Conservation (phyloP, 2,113 vertebrate species). For the Hippocampus zosterae region DNA sequence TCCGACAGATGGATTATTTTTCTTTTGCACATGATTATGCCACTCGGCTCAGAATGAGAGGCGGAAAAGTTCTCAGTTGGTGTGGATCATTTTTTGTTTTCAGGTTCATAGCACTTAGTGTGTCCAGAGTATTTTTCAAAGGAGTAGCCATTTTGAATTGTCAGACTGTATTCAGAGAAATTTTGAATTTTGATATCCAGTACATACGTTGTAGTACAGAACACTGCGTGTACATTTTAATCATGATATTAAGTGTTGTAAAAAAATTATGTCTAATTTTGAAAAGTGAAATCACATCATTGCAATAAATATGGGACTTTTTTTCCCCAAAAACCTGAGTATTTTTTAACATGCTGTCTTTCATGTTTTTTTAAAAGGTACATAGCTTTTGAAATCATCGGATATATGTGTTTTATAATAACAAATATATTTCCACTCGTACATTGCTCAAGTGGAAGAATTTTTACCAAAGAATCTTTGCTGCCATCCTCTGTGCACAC, state of each 20-base stretch:
- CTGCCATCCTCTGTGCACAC: constrained; percentile 44
- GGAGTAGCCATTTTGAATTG: constrained; percentile 53
- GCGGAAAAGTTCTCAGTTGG: constrained; percentile 45
- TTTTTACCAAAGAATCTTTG: constrained; percentile 22
- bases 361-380: background rate
- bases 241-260: constrained; percentile 49
- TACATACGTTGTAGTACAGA: constrained; percentile 52
- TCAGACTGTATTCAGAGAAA: constrained; percentile 39
- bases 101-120: constrained; percentile 40
- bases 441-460: background rate
- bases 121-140: constrained; percentile 58
- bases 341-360: background rate
- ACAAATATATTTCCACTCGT: background rate
- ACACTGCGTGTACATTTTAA: constrained; percentile 53
- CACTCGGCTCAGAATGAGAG: constrained; percentile 26
- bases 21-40: constrained; percentile 34
- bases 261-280: constrained; percentile 48
- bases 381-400: background rate
- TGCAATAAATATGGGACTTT: constrained; percentile 64
- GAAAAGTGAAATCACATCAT: constrained; percentile 54
- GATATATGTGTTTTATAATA: too few relatives aligned
- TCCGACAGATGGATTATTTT: constrained; percentile 37
- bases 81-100: constrained; percentile 49
- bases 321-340: constrained; percentile 26
- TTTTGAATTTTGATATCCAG: constrained; percentile 68